These are phyloP conservation scores for Heliconius hortense DNA, from an alignment of 2,888 invertebrate genomes.

Conservation along the genomic window DNA sequence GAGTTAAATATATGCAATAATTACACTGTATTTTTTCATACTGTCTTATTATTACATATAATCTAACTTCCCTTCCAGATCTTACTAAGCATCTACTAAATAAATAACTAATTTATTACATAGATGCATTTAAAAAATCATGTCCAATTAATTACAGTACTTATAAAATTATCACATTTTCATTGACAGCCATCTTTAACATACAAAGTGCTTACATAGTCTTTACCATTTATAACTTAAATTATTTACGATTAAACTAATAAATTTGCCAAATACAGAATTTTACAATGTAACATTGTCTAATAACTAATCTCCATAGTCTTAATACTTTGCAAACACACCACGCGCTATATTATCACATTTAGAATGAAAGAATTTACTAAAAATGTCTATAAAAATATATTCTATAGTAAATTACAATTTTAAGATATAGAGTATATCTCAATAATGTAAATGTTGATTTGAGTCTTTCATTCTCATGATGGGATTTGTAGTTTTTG, in stretches of 20 bases:
- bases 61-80: background rate
- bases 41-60: conserved; percentile 6
- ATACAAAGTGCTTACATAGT: background rate
- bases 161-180: conserved; percentile 7
- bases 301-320: background rate
- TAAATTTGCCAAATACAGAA: background rate
- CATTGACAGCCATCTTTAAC: background rate
- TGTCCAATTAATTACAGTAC: background rate
- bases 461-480: background rate
- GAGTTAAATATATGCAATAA: background rate
- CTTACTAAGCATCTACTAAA: background rate
- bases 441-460: background rate
- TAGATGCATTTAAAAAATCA: background rate
- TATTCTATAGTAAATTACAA: background rate
- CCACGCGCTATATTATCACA: background rate
- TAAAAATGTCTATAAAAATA: background rate
- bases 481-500: background rate
- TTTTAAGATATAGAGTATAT: background rate
- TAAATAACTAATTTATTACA: background rate
- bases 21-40: background rate
- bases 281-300: background rate
- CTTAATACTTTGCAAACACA: background rate
- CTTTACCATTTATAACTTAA: background rate
- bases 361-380: background rate
- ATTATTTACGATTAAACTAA: background rate